Evolutionary conservation across 2,113 vertebrate genomes (phyloP).

Genomic region (Aplodontia rufa): DNA sequence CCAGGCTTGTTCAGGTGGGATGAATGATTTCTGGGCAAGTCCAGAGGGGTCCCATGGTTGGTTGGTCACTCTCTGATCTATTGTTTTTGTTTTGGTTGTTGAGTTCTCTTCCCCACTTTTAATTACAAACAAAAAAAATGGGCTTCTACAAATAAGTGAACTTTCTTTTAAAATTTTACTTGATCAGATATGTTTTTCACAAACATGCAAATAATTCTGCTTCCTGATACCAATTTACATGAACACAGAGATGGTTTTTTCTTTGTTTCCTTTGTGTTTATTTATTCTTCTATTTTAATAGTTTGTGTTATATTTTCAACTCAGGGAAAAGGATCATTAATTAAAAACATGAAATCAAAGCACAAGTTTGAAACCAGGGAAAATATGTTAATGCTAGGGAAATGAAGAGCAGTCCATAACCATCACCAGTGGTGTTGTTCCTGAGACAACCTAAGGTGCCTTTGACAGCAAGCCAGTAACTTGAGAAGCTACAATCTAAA

Average conservation of each 20-base stretch:
- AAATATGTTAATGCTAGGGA: background rate
- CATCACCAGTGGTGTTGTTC: background rate
- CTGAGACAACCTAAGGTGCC: background rate
- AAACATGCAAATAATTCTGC: background rate
- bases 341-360: slow-evolving; percentile 34
- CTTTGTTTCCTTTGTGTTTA: background rate
- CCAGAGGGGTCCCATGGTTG: background rate
- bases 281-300: slow-evolving; percentile 10
- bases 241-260: slow-evolving; percentile 49
- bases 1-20: background rate
- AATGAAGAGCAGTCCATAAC: background rate
- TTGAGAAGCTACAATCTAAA: slow-evolving; percentile 1
- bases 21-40: slow-evolving; percentile 41
- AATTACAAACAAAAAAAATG: slow-evolving; percentile 39
- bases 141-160: background rate
- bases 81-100: slow-evolving; percentile 29
- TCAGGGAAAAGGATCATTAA: background rate
- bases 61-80: background rate
- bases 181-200: slow-evolving; percentile 13
- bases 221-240: background rate
- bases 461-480: slow-evolving; percentile 9
- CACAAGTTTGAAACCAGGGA: slow-evolving; percentile 18
- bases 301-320: slow-evolving; percentile 33
- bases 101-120: background rate
- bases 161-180: slow-evolving; percentile 22